Base-by-base conservation (phyloP, 2,797 vertebrate species). In the Rousettus madagascariensis region DNA sequence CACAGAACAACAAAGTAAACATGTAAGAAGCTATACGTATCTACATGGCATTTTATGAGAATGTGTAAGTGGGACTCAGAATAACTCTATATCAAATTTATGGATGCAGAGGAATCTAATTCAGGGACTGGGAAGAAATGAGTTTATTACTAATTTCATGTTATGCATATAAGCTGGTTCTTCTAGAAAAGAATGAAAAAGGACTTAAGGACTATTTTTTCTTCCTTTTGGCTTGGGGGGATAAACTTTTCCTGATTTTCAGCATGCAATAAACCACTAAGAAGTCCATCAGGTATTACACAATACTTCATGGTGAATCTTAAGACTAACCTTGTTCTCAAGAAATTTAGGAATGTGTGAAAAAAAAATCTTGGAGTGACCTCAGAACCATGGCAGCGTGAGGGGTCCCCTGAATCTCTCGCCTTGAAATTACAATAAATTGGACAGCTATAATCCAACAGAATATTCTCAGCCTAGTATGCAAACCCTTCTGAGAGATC, bases 131-230 rank as follows among this genome's bases (percentile, higher is more conserved):
- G 10, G 10, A 87, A 15, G 7, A 28, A n/a, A 69, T 94, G 36
- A 15, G 6, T 80, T 91, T 68, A 89, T 75, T 33, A 51, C 8
- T 9, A 63, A 38, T 53, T 65, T 63, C 38, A 36, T 43, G 30
- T 84, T 74, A 36, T 24, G 8, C 26, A 20, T 20, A 6, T 51
- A 84, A 91, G 38, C 20, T 57, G 17, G 2, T 82, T 57, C 3
- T 71, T 69, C 10, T 71, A 82, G 49, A 94, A 72, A 90, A 61
- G 11, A 92, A 61, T 66, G 6, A 24, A n/a, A 17, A 71, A 43
- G 0, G 8, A 66, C 5, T 49, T 75, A 53, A 84, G 3, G 8
- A 69, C 16, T 55, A 2, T 61, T 71, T 80, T 49, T 51, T 30
- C 22, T 63, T 43, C 2, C 7, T 30, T n/a, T 24, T 72, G 71